These are phyloP conservation scores for Leucoraja ocellata DNA, from an alignment of 2,797 vertebrate species.

Conservation along the genomic window DNA sequence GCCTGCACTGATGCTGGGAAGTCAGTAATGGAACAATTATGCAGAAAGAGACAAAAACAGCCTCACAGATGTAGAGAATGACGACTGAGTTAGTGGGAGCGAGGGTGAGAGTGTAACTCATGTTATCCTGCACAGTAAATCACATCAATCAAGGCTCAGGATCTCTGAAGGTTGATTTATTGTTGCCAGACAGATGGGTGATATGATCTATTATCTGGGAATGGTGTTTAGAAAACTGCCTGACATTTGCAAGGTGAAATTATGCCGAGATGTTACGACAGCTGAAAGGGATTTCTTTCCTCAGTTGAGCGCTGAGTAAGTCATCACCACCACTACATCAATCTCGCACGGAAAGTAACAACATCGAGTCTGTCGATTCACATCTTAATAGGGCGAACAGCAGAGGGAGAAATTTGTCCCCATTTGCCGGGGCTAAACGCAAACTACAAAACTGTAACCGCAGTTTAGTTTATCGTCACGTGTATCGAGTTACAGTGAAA, in stretches of 20 bases:
- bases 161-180: neutral
- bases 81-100: constrained; percentile 7
- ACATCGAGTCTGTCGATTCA: neutral
- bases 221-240: constrained; percentile 40
- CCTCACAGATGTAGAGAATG: constrained; percentile 3
- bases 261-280: neutral
- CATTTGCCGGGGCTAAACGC: too few relatives aligned
- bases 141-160: neutral
- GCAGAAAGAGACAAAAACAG: constrained; percentile 20
- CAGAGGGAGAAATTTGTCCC: too few relatives aligned
- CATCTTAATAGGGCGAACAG: neutral
- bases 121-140: constrained; percentile 14
- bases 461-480: too few relatives aligned
- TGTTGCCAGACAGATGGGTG: constrained; percentile 41
- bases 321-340: neutral
- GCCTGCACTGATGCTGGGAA: constrained; percentile 5
- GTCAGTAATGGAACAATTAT: neutral
- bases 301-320: neutral
- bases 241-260: constrained; percentile 32
- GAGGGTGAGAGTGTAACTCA: neutral
- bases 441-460: too few relatives aligned
- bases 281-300: neutral
- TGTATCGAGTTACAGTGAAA: too few relatives aligned
- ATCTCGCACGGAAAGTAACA: neutral
- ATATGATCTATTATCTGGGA: constrained; percentile 43